A percentile compares a stretch with the other conserved stretches of the same genome.
Conservation (phyloP, 2,888 invertebrate genomes). For the Ischnura elegans region DNA sequence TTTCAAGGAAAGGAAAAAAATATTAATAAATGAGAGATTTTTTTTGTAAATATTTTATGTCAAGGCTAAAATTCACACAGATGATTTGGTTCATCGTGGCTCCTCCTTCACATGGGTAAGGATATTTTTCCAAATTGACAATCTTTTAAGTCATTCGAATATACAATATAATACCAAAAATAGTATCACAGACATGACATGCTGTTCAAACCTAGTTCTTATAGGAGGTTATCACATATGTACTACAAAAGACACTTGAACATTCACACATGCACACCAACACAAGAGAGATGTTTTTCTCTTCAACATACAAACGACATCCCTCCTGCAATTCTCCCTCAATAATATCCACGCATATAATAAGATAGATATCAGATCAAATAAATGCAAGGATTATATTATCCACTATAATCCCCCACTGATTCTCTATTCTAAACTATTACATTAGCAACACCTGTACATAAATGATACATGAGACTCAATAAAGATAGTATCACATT, state of each 20-base stretch:
- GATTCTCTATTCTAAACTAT: not conserved
- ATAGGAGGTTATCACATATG: not conserved
- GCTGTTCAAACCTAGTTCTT: not conserved
- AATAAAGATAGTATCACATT: slow-evolving; percentile 14
- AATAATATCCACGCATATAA: not conserved
- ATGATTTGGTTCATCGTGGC: not conserved
- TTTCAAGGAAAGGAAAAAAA: not conserved
- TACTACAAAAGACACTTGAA: slow-evolving; percentile 28
- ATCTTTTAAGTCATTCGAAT: not conserved
- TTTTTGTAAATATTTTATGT: not conserved
- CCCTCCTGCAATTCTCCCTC: not conserved
- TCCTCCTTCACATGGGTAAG: not conserved
- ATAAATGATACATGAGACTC: not conserved
- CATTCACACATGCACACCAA: not conserved
- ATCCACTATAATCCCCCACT: not conserved
- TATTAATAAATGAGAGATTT: not conserved
- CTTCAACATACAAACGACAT: not conserved
- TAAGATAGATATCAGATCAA: not conserved
- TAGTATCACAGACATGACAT: slow-evolving; percentile 60
- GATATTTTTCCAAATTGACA: slow-evolving; percentile 13
- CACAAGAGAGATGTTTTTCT: not conserved
- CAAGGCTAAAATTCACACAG: not conserved
- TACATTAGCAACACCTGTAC: slow-evolving; percentile 9
- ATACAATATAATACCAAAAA: slow-evolving; percentile 62
- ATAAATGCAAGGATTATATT: not conserved